These are phyloP conservation scores for Herpetotheres cachinnans DNA, from an alignment of 2,113 vertebrate species.

Conservation along the genomic window DNA sequence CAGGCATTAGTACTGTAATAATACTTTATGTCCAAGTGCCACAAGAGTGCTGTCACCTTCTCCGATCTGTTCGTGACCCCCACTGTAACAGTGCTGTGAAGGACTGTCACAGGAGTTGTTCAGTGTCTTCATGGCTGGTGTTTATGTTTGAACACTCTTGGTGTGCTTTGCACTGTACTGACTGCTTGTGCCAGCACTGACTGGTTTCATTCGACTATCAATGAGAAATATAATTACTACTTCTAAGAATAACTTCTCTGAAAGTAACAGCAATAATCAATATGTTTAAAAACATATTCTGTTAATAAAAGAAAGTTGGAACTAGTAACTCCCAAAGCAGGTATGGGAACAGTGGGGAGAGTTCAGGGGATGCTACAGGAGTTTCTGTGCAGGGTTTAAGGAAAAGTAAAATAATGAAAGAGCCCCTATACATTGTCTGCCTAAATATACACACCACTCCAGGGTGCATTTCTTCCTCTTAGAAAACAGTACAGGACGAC, in stretches of 20 bases:
- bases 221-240: not conserved
- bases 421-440: not conserved
- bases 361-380: not conserved
- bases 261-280: not conserved
- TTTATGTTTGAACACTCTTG: not conserved
- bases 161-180: not conserved
- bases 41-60: not conserved
- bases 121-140: not conserved
- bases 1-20: not conserved
- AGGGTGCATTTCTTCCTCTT: not conserved
- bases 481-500: constrained; percentile 15
- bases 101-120: not conserved
- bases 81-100: not conserved
- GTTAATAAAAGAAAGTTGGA: not conserved
- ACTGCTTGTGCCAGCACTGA: not conserved
- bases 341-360: not conserved
- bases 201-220: not conserved
- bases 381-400: not conserved
- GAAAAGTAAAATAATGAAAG: not conserved
- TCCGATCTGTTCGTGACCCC: not conserved
- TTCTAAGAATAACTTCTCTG: not conserved
- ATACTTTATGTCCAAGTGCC: not conserved
- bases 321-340: not conserved
- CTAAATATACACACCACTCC: not conserved
- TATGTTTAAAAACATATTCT: not conserved